These are phyloP conservation scores for Drosophila asahinai DNA, from an alignment of 1,140 invertebrate species.

Conservation along the genomic window DNA sequence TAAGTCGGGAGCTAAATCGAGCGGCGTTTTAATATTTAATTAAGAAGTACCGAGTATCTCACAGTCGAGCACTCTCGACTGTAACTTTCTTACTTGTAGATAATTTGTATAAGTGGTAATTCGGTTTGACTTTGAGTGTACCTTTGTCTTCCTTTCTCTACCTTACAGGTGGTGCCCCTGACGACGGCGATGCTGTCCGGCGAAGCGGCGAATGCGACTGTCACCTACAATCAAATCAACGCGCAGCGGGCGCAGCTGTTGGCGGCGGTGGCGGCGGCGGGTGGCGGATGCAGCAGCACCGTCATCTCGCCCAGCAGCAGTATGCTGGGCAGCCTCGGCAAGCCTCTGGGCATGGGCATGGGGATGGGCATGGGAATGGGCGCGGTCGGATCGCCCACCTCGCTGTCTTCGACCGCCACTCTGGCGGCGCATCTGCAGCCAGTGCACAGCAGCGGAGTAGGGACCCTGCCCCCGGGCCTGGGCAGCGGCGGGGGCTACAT, in stretches of 20 bases:
- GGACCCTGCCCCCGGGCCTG: constrained; percentile 74
- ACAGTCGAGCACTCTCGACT: no score
- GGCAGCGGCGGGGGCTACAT: constrained; percentile 78
- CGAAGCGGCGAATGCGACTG: constrained; percentile 66
- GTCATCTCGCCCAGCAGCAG: constrained; percentile 76
- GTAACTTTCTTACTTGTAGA: no score
- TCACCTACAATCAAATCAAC: constrained; percentile 81
- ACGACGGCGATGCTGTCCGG: constrained; percentile 60
- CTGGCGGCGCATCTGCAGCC: constrained; percentile 65
- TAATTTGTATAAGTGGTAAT: no score
- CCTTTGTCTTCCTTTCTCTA: neutral
- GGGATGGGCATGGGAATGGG: constrained; percentile 52
- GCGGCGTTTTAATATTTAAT: no score
- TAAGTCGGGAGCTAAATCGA: no score
- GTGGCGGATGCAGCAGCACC: constrained; percentile 74
- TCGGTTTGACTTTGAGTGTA: neutral
- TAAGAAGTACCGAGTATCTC: no score
- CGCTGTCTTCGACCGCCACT: constrained; percentile 68
- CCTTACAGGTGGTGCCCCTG: constrained; percentile 52
- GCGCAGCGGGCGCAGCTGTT: constrained; percentile 71
- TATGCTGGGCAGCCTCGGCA: constrained; percentile 58
- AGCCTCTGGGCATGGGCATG: constrained; percentile 53
- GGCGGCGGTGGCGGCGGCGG: constrained; percentile 69
- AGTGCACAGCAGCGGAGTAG: constrained; percentile 68
- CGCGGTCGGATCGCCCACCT: constrained; percentile 68